These are phyloP conservation scores for Pocillopora meandrina DNA, from an alignment of 92 coral and sea anemone species.

Conservation along the genomic window DNA sequence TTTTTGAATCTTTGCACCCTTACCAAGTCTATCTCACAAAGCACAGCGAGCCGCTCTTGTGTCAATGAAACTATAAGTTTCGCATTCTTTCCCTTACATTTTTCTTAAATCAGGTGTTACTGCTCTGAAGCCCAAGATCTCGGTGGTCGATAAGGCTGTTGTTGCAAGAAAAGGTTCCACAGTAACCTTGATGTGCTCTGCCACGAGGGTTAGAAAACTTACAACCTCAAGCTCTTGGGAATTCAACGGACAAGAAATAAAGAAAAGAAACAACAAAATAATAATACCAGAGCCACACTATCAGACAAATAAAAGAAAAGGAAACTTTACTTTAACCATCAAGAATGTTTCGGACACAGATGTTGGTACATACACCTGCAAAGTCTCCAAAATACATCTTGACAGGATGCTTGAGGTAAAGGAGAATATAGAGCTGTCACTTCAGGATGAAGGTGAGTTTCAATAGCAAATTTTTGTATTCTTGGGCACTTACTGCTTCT, in stretches of 20 bases:
- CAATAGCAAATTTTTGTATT: no score
- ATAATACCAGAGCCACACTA: not conserved
- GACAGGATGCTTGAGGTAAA: not conserved
- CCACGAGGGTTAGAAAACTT: not conserved
- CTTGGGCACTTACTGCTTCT: no score
- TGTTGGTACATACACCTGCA: conserved; percentile 26
- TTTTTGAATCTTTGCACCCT: no score
- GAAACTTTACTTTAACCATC: not conserved
- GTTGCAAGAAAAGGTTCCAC: no score
- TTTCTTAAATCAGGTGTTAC: no score
- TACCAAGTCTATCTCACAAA: no score
- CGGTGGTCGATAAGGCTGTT: no score
- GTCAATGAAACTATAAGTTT: no score
- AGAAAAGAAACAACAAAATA: not conserved
- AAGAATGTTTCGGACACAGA: conserved; percentile 24
- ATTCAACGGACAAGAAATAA: conserved; percentile 2
- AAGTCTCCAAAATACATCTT: not conserved
- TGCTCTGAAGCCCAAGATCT: no score
- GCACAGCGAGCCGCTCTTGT: no score
- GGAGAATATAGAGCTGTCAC: not conserved
- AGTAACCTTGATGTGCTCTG: conserved; percentile 1
- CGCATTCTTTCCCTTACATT: no score
- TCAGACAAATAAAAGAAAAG: not conserved
- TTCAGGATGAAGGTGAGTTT: conserved; percentile 9
- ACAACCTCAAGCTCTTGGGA: not conserved